These are phyloP conservation scores for Hippocampus abdominalis DNA, from an alignment of 2,113 vertebrate genomes.

Conservation along the genomic window DNA sequence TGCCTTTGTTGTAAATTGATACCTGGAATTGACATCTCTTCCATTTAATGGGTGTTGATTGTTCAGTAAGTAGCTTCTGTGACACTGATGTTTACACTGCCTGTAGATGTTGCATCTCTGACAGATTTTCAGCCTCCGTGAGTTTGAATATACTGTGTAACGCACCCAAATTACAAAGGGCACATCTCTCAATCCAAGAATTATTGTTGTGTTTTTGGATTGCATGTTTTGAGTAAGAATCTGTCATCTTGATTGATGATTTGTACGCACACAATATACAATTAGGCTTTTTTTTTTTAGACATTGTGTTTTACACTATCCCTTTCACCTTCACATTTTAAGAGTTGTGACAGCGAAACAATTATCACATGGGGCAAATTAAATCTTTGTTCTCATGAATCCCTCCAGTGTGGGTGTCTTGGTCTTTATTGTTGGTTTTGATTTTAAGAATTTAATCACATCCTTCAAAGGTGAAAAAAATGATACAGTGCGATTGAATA, in stretches of 20 bases:
- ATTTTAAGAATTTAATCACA: not conserved
- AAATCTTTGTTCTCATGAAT: conserved; percentile 3
- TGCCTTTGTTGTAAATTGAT: not conserved
- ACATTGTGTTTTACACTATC: not conserved
- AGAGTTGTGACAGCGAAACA: not conserved
- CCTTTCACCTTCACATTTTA: not conserved
- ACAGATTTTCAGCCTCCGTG: not conserved
- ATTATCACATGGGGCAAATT: not conserved
- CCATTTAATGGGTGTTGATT: not conserved
- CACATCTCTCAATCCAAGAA: not conserved
- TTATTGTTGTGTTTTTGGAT: not conserved
- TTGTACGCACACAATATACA: not conserved
- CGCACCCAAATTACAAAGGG: not conserved
- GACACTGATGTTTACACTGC: not conserved
- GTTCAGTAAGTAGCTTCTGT: not conserved
- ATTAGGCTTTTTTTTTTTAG: not conserved
- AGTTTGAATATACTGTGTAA: not conserved
- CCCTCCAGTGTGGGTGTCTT: not conserved
- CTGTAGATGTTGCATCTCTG: not conserved
- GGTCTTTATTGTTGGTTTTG: not conserved
- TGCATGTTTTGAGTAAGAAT: not conserved
- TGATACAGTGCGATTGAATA: too few relatives aligned
- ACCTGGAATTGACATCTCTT: not conserved
- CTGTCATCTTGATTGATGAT: not conserved
- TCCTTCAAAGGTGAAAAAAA: not conserved